Base-by-base conservation (phyloP, 2,888 invertebrate species). In the Gastracanthus pulcherrimus region DNA sequence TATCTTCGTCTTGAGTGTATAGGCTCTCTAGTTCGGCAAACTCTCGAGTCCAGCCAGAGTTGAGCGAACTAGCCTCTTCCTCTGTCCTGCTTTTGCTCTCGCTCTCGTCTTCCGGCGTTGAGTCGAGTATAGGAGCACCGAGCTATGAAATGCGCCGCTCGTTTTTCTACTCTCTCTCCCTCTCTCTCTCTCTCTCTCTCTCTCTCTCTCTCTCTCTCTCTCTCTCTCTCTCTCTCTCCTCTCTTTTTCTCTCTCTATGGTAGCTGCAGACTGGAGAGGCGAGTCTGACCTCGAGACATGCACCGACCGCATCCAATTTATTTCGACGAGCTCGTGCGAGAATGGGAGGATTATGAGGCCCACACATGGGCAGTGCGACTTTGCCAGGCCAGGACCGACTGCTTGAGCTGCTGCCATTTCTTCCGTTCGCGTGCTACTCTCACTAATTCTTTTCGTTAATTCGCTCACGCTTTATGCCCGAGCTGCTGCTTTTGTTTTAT, bases 281-380 rank as follows among this genome's bases (percentile, higher is more conserved):
- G 82, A 82, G 82, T 62, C 76, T 84, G 86, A 86, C 86, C 85
- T 86, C 86, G 84, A 86, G 84, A 85, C 85, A 81, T 85, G 86
- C 85, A 86, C 83, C 86, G 82, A 84, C 83, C 85, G 84, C 84
- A 84, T 85, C 85, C 84, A 86, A 87, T 86, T 87, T 85, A 85
- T 86, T 83, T 83, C 74, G 76, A 71, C 79, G 70, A 36, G 51
- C n/a, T n/a, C n/a, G n/a, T n/a, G n/a, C n/a, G n/a, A n/a, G n/a
- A n/a, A n/a, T n/a, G 45, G 16, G 41, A 26, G 13, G 23, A 16
- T 11, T 74, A 58, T 41, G 71, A 81, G 82, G 81, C 76, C 82
- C 82, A 82, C 82, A 82, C 85, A 84, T 74, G 67, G 48, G n/a
- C n/a, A n/a, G n/a, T n/a, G n/a, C n/a, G n/a, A n/a, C n/a, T n/a